phyloP scores from a whole-genome alignment of 1,140 invertebrate species.

The Orchesella cincta region DNA sequence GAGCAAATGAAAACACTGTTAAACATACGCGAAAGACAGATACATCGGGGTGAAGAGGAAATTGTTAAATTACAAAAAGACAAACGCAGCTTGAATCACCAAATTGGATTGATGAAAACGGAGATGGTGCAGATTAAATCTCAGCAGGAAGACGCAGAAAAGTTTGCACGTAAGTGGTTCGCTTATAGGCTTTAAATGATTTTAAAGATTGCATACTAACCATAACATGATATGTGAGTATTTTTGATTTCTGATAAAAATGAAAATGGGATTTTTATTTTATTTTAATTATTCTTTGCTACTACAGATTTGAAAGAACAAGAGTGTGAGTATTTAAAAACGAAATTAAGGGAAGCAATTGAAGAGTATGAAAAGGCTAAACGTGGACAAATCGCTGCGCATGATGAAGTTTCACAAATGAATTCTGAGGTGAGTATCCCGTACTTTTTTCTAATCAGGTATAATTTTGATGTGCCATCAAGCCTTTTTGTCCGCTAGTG shows the following conservation, averaged over 20 bases:
- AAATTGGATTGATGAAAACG: constrained; percentile 47
- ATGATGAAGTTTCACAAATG: constrained; percentile 21
- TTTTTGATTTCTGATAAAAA: neutral
- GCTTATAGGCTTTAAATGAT: neutral
- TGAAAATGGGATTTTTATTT: neutral
- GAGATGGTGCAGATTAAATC: constrained; percentile 48
- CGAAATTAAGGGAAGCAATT: constrained; percentile 44
- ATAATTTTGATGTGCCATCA: too few species aligned
- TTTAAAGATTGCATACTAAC: too few species aligned
- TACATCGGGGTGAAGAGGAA: constrained; percentile 37
- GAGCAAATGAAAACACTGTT: constrained; percentile 41
- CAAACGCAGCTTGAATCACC: constrained; percentile 48
- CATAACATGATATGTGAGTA: neutral
- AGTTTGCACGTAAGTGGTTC: constrained; percentile 32
- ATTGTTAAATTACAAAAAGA: constrained; percentile 41
- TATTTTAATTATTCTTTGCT: constrained; percentile 16
- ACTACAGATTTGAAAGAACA: constrained; percentile 43
- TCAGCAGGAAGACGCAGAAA: constrained; percentile 37
- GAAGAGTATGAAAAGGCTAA: constrained; percentile 40
- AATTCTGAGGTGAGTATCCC: constrained; percentile 26
- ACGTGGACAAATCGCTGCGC: constrained; percentile 28
- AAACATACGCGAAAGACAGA: constrained; percentile 39
- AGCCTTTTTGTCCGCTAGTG: neutral
- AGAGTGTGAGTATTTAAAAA: constrained; percentile 42
- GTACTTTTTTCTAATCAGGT: neutral